Conservation (phyloP, 2,888 invertebrate species). For the Tricholauxania praeusta region DNA sequence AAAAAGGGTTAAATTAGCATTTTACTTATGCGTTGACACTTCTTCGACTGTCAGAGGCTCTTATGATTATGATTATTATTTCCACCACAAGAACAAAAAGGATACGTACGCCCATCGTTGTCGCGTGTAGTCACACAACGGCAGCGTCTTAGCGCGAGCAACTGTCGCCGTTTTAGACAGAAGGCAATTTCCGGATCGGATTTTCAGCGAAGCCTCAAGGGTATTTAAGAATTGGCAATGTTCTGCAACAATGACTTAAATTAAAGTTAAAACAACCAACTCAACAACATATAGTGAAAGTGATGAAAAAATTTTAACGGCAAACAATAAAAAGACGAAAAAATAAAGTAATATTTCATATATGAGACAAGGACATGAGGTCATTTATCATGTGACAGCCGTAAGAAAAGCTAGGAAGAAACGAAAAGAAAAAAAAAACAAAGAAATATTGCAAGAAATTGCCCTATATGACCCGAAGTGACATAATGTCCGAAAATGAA, state of each 20-base stretch:
- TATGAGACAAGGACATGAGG: constrained; percentile 46
- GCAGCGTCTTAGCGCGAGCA: constrained; percentile 52
- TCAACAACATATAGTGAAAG: constrained; percentile 34
- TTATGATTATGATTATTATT: constrained; percentile 23
- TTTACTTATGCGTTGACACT: constrained; percentile 62
- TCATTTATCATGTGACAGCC: constrained; percentile 55
- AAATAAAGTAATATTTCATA: constrained; percentile 51
- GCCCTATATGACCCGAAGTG: constrained; percentile 39
- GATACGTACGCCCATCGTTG: constrained; percentile 15
- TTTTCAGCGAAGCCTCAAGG: constrained; percentile 47
- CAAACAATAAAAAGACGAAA: constrained; percentile 33
- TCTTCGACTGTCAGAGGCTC: constrained; percentile 34
- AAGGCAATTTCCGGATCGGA: constrained; percentile 48
- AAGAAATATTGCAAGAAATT: constrained; percentile 41
- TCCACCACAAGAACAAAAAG: constrained; percentile 11
- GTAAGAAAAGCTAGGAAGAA: constrained; percentile 41
- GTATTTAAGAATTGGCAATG: constrained; percentile 52
- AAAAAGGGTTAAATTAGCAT: constrained; percentile 67
- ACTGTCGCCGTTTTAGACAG: constrained; percentile 19
- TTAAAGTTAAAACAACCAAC: constrained; percentile 33
- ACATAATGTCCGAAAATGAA: constrained; percentile 40
- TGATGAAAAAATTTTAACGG: constrained; percentile 34
- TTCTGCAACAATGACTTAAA: constrained; percentile 46
- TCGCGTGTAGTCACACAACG: constrained; percentile 58
- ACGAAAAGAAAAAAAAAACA: constrained; percentile 29